Base-by-base conservation (phyloP, 2,113 vertebrate genomes). In the Amphilophus citrinellus region DNA sequence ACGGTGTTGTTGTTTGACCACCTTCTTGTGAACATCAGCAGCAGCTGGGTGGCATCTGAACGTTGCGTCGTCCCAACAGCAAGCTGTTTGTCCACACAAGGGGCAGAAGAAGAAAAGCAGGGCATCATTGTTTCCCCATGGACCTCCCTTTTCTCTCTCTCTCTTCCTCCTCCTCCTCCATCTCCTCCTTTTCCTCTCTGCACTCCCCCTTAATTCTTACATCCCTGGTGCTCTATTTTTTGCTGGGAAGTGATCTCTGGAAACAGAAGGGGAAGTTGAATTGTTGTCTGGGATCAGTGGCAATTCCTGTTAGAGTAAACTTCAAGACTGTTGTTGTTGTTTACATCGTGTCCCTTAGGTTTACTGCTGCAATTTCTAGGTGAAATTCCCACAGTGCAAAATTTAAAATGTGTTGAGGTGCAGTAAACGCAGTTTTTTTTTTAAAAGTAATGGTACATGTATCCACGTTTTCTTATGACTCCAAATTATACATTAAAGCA, bases 281-380 rank as follows among this genome's bases (percentile, higher is more conserved):
- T 99, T 99, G 97, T 98, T 97, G 97, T 95, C 85, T 92, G 95
- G 96, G 97, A 97, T 98, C 95, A 95, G 94, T 97, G 90, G 94
- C 78, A 87, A 94, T 92, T 94, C 91, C 87, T 73, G 79, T 88
- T 17, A 1, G 80, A 88, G 80, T 87, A 83, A 88, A 93, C 87
- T 89, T 94, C 87, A 87, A 89, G 53, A 84, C 59, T 60, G 76
- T 58, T 78, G 61, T 78, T 76, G 56, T 78, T 76, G 56, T 86
- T 91, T 88, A 88, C 61, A 20, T 5, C 50, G 80, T 58, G 56
- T 83, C 71, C 75, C 80, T 76, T 1, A 60, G 35, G 47, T 58
- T 73, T 35, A 61, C 30, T n/a, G 66, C 39, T 75, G 42, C 32
- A 78, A 56, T 85, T 66, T 86, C 32, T 82, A 24, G 7, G 15